Percentiles rank a stretch among this genome's conserved stretches.
These are phyloP conservation scores for Ichneumon xanthorius DNA, from an alignment of 2,888 invertebrate species.

Conservation along the genomic window DNA sequence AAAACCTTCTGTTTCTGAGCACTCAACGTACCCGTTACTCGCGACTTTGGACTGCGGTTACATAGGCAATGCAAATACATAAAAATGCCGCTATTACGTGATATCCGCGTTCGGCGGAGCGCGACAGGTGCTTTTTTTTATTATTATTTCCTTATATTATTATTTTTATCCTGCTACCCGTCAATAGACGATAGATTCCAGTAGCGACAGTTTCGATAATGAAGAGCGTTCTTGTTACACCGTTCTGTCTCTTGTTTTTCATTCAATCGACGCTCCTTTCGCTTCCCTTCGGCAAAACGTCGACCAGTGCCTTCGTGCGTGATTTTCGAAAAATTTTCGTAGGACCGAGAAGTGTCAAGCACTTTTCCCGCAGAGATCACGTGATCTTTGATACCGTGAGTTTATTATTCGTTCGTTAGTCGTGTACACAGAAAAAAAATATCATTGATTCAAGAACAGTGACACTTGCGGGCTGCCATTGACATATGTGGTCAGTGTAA, in stretches of 20 bases:
- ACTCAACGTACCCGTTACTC: neutral
- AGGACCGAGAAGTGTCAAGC: slow-evolving; percentile 31
- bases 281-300: slow-evolving; percentile 11
- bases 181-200: slow-evolving; percentile 22
- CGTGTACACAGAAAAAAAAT: neutral
- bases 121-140: slow-evolving; percentile 35
- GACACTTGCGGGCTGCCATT: no score
- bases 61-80: slow-evolving; percentile 47
- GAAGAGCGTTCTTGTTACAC: slow-evolving; percentile 46
- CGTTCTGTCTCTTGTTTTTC: slow-evolving; percentile 30
- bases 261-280: neutral
- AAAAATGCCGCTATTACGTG: slow-evolving; percentile 51
- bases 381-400: slow-evolving; percentile 55
- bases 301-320: slow-evolving; percentile 31
- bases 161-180: slow-evolving; percentile 28
- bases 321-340: slow-evolving; percentile 29
- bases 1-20: no score
- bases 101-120: slow-evolving; percentile 59
- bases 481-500: no score
- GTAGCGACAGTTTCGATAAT: slow-evolving; percentile 40
- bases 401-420: slow-evolving; percentile 6
- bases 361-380: slow-evolving; percentile 25
- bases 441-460: no score
- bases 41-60: slow-evolving; percentile 50
- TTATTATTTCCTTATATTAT: slow-evolving; percentile 16